Percentiles rank a stretch among this genome's conserved stretches.
phyloP scores from a whole-genome alignment of 2,888 invertebrate species.

The Cephus pulcher region DNA sequence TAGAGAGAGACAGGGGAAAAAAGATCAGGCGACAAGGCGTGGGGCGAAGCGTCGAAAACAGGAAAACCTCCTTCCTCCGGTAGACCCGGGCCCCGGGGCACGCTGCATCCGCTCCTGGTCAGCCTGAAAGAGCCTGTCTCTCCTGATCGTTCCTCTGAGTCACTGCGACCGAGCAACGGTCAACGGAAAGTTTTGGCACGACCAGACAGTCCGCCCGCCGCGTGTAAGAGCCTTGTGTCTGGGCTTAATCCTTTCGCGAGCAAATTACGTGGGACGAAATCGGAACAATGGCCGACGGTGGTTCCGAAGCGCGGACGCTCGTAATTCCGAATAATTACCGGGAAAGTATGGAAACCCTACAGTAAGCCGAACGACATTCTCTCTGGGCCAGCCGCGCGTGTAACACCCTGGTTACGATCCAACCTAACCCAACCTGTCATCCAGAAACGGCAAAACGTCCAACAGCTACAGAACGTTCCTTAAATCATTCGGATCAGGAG shows the following conservation, averaged over 20 bases:
- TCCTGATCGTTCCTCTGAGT: constrained; percentile 38
- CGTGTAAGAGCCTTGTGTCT: constrained; percentile 7
- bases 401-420: neutral
- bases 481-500: neutral
- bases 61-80: neutral
- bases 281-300: constrained; percentile 24
- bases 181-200: constrained; percentile 51
- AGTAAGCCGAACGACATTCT: neutral
- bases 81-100: neutral
- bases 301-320: constrained; percentile 16
- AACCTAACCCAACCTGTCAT: neutral
- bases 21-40: neutral
- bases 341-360: neutral
- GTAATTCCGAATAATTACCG: constrained; percentile 29
- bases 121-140: constrained; percentile 6
- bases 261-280: constrained; percentile 32
- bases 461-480: neutral
- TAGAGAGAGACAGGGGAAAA: constrained; percentile 7
- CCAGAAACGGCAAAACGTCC: neutral
- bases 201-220: constrained; percentile 20
- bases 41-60: neutral
- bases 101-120: neutral
- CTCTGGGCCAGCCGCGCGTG: neutral
- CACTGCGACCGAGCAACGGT: constrained; percentile 44
- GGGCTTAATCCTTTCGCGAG: constrained; percentile 35